Conservation (phyloP, 2,113 vertebrate species). For the Dendrocopos noguchii region DNA sequence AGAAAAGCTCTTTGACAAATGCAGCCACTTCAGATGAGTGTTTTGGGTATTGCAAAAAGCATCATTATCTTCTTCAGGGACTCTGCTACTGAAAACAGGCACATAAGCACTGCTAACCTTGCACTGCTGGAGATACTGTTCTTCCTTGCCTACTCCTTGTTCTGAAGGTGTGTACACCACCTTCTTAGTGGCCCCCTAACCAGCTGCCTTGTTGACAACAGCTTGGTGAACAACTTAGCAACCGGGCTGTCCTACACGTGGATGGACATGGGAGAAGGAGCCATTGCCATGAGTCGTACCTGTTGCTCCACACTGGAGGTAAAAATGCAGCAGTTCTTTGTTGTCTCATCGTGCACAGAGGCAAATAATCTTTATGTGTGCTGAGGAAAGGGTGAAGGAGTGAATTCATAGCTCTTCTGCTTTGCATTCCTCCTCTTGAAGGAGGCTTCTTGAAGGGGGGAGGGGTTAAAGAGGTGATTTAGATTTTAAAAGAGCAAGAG, state of each 20-base stretch:
- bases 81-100: background rate
- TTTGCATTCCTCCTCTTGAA: background rate
- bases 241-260: rapidly evolving
- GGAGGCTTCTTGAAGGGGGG: background rate
- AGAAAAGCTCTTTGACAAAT: background rate
- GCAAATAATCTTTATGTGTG: background rate
- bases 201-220: background rate
- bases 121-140: background rate
- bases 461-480: background rate
- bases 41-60: background rate
- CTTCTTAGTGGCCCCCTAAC: background rate
- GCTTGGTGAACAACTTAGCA: background rate
- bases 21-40: background rate
- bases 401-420: background rate
- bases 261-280: background rate
- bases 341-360: background rate
- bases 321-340: background rate
- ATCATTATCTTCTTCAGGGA: background rate
- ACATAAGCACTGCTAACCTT: background rate
- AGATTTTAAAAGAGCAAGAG: background rate
- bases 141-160: background rate
- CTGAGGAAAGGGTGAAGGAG: background rate
- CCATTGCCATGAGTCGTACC: background rate
- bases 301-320: background rate
- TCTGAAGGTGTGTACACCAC: background rate